Conservation (phyloP, 2,888 invertebrate species). For the Marasmarcha lunaedactyla region DNA sequence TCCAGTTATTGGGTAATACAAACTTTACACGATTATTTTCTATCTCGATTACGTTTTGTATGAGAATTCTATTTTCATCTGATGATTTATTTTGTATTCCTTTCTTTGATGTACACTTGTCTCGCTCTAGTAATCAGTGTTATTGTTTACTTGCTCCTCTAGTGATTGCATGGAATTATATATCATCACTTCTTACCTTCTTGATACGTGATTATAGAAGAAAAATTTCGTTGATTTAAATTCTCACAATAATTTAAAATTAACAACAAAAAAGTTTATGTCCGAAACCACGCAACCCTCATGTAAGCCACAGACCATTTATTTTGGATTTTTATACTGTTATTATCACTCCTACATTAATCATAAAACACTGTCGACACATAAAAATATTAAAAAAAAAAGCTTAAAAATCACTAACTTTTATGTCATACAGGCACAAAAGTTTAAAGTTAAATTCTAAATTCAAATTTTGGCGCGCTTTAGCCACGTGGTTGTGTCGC, state of each 20-base stretch:
- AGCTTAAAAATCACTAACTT: neutral
- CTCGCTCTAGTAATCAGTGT: constrained; percentile 44
- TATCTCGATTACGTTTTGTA: constrained; percentile 59
- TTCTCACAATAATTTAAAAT: constrained; percentile 1
- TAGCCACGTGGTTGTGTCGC: constrained; percentile 49
- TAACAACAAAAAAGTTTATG: no score
- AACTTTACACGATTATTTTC: constrained; percentile 65
- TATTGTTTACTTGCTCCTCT: constrained; percentile 63
- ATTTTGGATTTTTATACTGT: no score
- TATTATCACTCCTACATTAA: no score
- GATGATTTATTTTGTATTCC: constrained; percentile 38
- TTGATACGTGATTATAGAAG: constrained; percentile 39
- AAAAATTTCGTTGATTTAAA: constrained; percentile 6
- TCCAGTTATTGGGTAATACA: constrained; percentile 49
- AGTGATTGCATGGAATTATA: constrained; percentile 44
- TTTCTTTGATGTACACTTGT: constrained; percentile 29
- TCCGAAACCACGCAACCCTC: no score
- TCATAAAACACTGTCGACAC: constrained; percentile 7
- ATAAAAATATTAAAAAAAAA: constrained; percentile 2
- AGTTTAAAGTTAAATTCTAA: constrained; percentile 24
- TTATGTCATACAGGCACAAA: neutral
- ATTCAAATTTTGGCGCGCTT: constrained; percentile 30
- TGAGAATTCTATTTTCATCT: constrained; percentile 67
- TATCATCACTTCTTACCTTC: constrained; percentile 24
- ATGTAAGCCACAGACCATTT: no score